Base-by-base conservation (phyloP, 2,113 vertebrate species). In the Calidris pygmaea region DNA sequence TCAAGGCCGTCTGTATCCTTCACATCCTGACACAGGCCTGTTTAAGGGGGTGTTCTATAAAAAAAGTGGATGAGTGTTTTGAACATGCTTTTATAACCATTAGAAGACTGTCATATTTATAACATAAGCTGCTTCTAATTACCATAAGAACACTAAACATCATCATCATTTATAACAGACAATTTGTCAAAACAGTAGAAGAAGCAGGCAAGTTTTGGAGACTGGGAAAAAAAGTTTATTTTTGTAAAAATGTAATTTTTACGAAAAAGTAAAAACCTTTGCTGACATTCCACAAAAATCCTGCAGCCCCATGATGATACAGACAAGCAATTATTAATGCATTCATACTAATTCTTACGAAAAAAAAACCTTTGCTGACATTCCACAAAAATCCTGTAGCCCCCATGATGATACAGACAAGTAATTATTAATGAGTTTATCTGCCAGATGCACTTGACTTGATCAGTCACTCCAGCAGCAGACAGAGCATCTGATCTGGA, bases 131-230 rank as follows among this genome's bases (percentile, higher is more conserved):
- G 78, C 58, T 93, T 86, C 88, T 93, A 93, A 96, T 96, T 96
- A 95, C 87, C 93, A 96, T 85, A 93, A 48, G 95, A 96, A 89
- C 85, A 93, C 87, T 82, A 93, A 96, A 78, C 89, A 96, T 91
- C 87, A 88, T 79, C 90, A 85, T 72, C 89, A 68, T 87, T 95
- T 95, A 73, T 89, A 95, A 92, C 45, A 92, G 88, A 80, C 95
- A 95, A 82, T 95, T 96, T 96, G 96, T 97, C 96, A 97, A 93
- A 95, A 96, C 95, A 96, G 50, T 18, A 70, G 85, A 72, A 91
- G 76, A 9, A 95, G 91, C 79, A 89, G 88, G 77, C 50, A 71
- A 94, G 68, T 81, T 73, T 7, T 47, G 65, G 80, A 93, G 85
- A 78, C 53, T 18, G 65, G 73, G 41, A 10, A 30, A 77, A 77